Evolutionary conservation across 1,140 invertebrate genomes (phyloP).

Genomic region (Aphelinus certus): DNA sequence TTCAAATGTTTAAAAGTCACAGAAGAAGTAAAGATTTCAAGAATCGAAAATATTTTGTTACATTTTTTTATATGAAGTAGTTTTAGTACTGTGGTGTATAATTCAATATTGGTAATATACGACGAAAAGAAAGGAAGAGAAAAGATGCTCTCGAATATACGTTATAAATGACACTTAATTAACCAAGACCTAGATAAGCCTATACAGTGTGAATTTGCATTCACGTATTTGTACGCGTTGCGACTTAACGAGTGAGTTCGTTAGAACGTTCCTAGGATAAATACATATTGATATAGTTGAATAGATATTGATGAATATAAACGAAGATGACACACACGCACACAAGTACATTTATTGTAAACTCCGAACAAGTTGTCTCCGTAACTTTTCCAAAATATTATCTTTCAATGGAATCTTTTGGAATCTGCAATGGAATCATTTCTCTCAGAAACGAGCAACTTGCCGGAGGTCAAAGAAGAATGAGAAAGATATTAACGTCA

Average conservation of each 20-base stretch:
- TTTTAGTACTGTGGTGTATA: background rate
- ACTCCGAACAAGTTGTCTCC: slow-evolving; percentile 54
- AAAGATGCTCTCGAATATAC: slow-evolving; percentile 14
- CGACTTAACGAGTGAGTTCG: slow-evolving; percentile 31
- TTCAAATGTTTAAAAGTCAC: slow-evolving; percentile 10
- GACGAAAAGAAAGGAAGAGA: slow-evolving; percentile 11
- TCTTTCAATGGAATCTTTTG: background rate
- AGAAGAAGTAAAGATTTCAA: slow-evolving; percentile 11
- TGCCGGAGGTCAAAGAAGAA: slow-evolving; percentile 45
- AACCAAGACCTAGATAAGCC: slow-evolving; percentile 31
- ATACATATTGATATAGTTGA: slow-evolving; percentile 14
- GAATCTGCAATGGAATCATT: too few species aligned
- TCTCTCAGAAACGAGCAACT: slow-evolving; percentile 47
- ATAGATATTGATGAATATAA: slow-evolving; percentile 21
- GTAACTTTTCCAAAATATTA: background rate
- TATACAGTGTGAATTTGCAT: slow-evolving; percentile 24
- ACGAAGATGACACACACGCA: slow-evolving; percentile 5
- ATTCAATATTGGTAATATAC: background rate
- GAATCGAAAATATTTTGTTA: slow-evolving; percentile 36
- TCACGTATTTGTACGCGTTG: slow-evolving; percentile 26
- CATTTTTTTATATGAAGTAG: slow-evolving; percentile 38
- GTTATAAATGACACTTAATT: slow-evolving; percentile 29
- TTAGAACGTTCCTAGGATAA: slow-evolving; percentile 36
- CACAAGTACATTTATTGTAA: slow-evolving; percentile 50
- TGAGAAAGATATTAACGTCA: slow-evolving; percentile 14